Conservation (phyloP, 2,797 vertebrate genomes). For the Sebastes nivosus region DNA sequence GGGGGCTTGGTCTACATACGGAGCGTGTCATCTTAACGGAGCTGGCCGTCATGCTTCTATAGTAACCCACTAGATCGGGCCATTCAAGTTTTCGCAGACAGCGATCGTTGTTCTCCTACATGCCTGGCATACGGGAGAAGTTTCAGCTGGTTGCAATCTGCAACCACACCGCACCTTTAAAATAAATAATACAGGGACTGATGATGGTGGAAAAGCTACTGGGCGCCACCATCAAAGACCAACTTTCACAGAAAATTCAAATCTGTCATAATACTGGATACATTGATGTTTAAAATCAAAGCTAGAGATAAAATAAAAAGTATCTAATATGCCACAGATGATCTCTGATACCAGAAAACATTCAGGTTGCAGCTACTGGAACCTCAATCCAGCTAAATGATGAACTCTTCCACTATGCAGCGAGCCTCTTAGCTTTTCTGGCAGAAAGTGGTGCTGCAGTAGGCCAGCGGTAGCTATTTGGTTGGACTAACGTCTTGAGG, state of each 20-base stretch:
- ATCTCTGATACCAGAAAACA: not conserved
- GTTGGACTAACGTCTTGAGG: constrained; percentile 81
- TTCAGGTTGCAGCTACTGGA: constrained; percentile 9
- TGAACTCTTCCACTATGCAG: constrained; percentile 52
- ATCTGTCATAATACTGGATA: not conserved
- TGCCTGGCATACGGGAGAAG: not conserved
- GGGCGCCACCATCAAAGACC: not conserved
- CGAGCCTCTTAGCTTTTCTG: constrained; percentile 27
- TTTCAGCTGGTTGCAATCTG: not conserved
- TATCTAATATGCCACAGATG: too few relatives aligned
- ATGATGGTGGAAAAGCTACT: not conserved
- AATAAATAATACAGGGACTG: not conserved
- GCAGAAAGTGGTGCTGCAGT: constrained; percentile 42
- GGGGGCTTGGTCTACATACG: too few relatives aligned
- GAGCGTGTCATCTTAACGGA: too few relatives aligned
- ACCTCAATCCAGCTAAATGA: constrained; percentile 50
- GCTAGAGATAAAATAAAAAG: not conserved
- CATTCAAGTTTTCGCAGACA: too few relatives aligned
- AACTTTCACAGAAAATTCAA: not conserved
- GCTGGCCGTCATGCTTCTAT: too few relatives aligned
- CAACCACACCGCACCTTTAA: not conserved
- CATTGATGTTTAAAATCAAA: not conserved
- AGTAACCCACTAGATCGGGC: too few relatives aligned
- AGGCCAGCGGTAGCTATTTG: constrained; percentile 22
- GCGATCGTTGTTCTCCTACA: not conserved